Evolutionary conservation across 2,888 invertebrate genomes (phyloP), one percentile per base, ranked within the genome.

Genomic region (Himalopsyche japonica): DNA sequence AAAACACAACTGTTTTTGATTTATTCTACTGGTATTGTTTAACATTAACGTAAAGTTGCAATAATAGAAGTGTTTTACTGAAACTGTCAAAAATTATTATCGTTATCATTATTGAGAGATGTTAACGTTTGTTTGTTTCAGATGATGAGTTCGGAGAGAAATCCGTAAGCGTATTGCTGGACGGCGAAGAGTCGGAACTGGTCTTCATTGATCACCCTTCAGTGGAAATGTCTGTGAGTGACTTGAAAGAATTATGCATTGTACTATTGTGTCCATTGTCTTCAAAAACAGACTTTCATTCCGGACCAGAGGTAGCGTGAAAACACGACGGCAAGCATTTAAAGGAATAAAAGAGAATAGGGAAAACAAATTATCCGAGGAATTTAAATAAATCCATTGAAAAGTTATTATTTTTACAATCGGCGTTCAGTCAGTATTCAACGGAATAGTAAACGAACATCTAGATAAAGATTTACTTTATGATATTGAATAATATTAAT

Each of bases 121-220:
- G 20, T 57, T 15, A 1, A 3, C 20, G 15, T 43, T 43, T 70
- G 27, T 77, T 92, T 91, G 91, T 95, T 95, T 87, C 94, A 97
- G 97, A 97, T 93, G 97, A 97, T 89, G 97, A 97, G 90, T 97
- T 97, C 88, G 97, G 97, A 0, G 97, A 97, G 91, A 96, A 97
- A 90, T 96, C 96, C 0, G 97, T 98, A 34, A 97, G 96, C n/a
- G 95, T 98, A n/a, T 91, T 97, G 70, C 91, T 98, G 87, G 97
- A 97, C 87, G 97, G 96, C 0, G 97, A 97, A 89, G 97, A 97
- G 90, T 97, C 97, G 0, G 97, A 98, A 89, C 93, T 98, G 91
- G 95, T 97, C 86, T 97, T 97, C 89, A 97, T 97, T 88, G 97
- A 98, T 90, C 97, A 97, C 90, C 96, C 97, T 3, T 95, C 95